phyloP scores from a whole-genome alignment of 2,797 vertebrate genomes.

The Sebastolobus alascanus region DNA sequence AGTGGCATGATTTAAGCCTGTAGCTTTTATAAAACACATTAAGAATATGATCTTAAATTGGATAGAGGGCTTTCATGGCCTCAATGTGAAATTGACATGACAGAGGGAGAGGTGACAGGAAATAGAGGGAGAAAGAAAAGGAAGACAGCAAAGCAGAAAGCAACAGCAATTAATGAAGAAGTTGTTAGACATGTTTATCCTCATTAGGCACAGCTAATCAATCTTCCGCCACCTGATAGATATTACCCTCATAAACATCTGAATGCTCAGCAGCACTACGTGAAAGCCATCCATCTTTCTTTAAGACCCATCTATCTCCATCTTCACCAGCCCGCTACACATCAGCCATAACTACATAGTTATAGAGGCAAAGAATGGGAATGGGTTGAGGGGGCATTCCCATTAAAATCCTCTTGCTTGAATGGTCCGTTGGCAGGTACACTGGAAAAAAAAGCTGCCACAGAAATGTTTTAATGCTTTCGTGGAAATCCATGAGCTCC shows the following conservation, averaged over 20 bases:
- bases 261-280: slow-evolving; percentile 34
- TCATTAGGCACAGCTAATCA: slow-evolving; percentile 61
- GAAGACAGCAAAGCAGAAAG: slow-evolving; percentile 13
- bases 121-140: slow-evolving; percentile 33
- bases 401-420: slow-evolving; percentile 43
- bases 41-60: slow-evolving; percentile 36
- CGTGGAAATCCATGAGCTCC: slow-evolving; percentile 11
- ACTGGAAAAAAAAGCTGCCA: slow-evolving; percentile 4
- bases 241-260: slow-evolving; percentile 58
- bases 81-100: slow-evolving; percentile 43
- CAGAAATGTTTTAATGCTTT: slow-evolving; percentile 7
- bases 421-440: slow-evolving; percentile 24
- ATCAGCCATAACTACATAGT: slow-evolving; percentile 39
- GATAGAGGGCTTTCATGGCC: slow-evolving; percentile 19
- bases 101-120: slow-evolving; percentile 36
- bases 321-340: slow-evolving; percentile 34
- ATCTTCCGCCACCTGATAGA: slow-evolving; percentile 59
- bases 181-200: slow-evolving; percentile 59
- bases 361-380: slow-evolving; percentile 34
- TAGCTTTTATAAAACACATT: slow-evolving; percentile 28
- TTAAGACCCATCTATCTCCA: slow-evolving; percentile 54
- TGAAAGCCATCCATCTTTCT: slow-evolving; percentile 64
- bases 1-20: slow-evolving; percentile 23
- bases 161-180: slow-evolving; percentile 41
- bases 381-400: slow-evolving; percentile 19